A percentile compares a stretch with the other conserved stretches of the same genome.
These are phyloP conservation scores for Emmelina monodactyla DNA, from an alignment of 2,888 invertebrate genomes.

Conservation along the genomic window DNA sequence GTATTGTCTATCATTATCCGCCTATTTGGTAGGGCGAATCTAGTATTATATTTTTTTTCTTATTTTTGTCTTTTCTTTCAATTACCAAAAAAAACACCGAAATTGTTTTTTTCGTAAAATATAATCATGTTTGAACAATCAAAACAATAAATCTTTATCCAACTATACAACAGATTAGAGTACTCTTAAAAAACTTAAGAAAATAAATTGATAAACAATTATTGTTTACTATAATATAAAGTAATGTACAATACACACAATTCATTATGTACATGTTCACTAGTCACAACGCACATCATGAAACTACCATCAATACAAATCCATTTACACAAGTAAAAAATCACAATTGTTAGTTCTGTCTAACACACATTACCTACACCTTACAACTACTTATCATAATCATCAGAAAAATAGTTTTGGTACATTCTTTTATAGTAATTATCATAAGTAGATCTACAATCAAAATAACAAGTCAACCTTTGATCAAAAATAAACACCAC, in stretches of 20 bases:
- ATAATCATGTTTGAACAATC: slow-evolving; percentile 60
- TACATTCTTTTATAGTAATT: no score
- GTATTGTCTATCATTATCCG: slow-evolving; percentile 9
- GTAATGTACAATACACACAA: slow-evolving; percentile 19
- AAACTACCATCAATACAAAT: no score
- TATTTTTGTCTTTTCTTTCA: neutral
- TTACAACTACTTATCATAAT: no score
- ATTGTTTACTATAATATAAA: slow-evolving; percentile 30
- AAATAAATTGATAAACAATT: slow-evolving; percentile 14
- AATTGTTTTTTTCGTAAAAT: slow-evolving; percentile 46
- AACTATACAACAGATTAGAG: slow-evolving; percentile 61
- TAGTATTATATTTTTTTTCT: neutral
- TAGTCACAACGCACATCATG: no score
- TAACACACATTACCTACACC: no score
- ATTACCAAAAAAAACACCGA: no score
- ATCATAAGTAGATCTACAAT: no score
- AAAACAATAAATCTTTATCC: slow-evolving; percentile 58
- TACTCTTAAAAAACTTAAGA: slow-evolving; percentile 32
- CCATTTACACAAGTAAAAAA: no score
- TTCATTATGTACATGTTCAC: slow-evolving; percentile 28
- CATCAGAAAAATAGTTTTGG: no score
- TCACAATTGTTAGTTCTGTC: no score
- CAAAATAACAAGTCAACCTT: no score
- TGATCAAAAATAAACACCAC: no score
- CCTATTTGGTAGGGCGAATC: slow-evolving; percentile 11